Conservation (phyloP, 2,888 invertebrate genomes). For the Stomorhina lunata region DNA sequence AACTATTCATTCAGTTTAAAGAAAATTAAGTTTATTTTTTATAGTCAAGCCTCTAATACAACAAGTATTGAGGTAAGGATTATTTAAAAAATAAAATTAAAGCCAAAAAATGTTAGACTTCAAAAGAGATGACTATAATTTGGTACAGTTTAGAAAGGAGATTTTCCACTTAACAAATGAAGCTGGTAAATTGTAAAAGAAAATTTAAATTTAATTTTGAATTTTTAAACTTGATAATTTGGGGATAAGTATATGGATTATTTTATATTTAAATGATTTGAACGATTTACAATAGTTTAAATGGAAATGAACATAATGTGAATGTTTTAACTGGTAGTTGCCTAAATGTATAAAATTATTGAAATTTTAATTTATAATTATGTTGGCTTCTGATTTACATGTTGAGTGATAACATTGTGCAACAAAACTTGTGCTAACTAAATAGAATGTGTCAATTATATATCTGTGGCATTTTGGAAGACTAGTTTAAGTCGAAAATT, state of each 20-base stretch:
- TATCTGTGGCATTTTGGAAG: too few relatives aligned
- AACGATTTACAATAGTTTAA: too few relatives aligned
- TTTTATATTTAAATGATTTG: slow-evolving; percentile 3
- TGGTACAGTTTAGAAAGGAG: slow-evolving; percentile 77
- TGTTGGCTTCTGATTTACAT: too few relatives aligned
- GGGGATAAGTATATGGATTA: background rate
- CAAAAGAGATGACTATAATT: slow-evolving; percentile 68
- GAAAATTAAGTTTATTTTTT: background rate
- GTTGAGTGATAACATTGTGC: too few relatives aligned
- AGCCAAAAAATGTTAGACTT: background rate
- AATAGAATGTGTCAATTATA: too few relatives aligned
- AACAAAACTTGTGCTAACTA: too few relatives aligned
- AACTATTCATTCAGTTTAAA: background rate
- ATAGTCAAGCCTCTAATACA: background rate
- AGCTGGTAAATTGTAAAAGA: background rate
- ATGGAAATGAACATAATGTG: background rate
- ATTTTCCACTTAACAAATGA: slow-evolving; percentile 67
- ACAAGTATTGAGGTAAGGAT: background rate
- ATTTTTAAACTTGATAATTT: background rate
- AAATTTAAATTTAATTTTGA: slow-evolving; percentile 9
- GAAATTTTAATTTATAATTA: too few relatives aligned
- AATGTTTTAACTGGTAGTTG: background rate
- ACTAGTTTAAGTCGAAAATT: too few relatives aligned
- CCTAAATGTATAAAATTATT: background rate
- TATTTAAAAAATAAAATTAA: background rate